Evolutionary conservation across 2,888 invertebrate genomes (phyloP), one percentile per base, ranked within the genome.

Genomic region (Drosophila monieri): DNA sequence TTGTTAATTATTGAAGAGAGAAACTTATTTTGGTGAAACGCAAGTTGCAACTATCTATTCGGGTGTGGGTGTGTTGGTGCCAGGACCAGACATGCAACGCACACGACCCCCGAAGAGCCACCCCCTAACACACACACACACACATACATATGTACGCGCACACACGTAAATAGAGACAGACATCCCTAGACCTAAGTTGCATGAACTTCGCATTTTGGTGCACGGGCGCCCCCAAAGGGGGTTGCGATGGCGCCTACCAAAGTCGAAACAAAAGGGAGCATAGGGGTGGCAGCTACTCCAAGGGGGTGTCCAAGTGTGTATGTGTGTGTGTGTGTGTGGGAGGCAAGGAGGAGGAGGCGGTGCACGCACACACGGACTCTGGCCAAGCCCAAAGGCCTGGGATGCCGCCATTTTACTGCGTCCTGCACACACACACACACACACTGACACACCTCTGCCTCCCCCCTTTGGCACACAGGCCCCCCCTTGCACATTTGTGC

Each of bases 381-480:
- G 70, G 69, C 74, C 75, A 62, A 70, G 61, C 72, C 74, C 66
- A 76, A 65, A 69, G 60, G 69, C 69, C 69, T 77, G 77, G 60
- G 64, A 52, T 61, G 81, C 77, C 81, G 79, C 81, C 85, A 81
- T 85, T 81, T 78, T 84, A 85, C 72, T 75, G 81, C 81, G 78
- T 68, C 77, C 78, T 73, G 73, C 49, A 55, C 59, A 46, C 51
- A 44, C n/a, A 8, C 27, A 14, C 25, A 8, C 25, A 8, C 51
- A 8, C 25, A 15, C 35, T 21, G 21, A 21, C 21, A 6, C 47
- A 25, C 35, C 15, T 21, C 30, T 27, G 12, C 10, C 14, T 6
- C 35, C 18, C 21, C n/a, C 8, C 32, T 43, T 37, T 44, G 23
- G 46, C 61, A 25, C 60, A 18, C 18, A 18, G 18, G 18, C 18